A percentile compares a stretch with the other conserved stretches of the same genome.
phyloP scores from a whole-genome alignment of 2,888 invertebrate species.

The Euzetes globulus region DNA sequence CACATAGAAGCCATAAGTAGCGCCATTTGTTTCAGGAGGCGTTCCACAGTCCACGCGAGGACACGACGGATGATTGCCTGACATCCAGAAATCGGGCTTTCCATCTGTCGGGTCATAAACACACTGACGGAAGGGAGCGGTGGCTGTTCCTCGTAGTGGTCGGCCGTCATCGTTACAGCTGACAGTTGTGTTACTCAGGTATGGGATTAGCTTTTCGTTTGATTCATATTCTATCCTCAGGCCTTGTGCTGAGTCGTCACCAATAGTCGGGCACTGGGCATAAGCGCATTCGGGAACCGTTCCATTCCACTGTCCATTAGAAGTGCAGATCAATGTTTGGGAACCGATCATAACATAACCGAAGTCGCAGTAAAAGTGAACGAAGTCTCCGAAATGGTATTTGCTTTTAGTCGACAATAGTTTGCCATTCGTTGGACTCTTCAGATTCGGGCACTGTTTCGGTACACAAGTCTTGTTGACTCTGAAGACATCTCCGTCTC shows the following conservation, averaged over 20 bases:
- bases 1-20: conserved; percentile 77
- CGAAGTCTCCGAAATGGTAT: conserved; percentile 80
- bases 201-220: conserved; percentile 60
- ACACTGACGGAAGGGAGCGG: conserved; percentile 82
- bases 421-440: conserved; percentile 74
- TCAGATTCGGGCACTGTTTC: conserved; percentile 71
- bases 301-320: conserved; percentile 88
- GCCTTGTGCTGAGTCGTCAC: conserved; percentile 80
- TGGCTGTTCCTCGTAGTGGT: conserved; percentile 67
- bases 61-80: conserved; percentile 75
- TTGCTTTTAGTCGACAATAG: conserved; percentile 68
- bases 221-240: conserved; percentile 54
- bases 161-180: conserved; percentile 70
- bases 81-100: conserved; percentile 48
- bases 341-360: conserved; percentile 81
- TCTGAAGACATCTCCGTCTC: conserved; percentile 80
- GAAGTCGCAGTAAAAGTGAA: conserved; percentile 86
- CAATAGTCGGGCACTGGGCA: conserved; percentile 80
- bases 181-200: conserved; percentile 80
- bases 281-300: conserved; percentile 85
- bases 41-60: conserved; percentile 83
- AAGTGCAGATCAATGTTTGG: conserved; percentile 73
- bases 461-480: conserved; percentile 91
- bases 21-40: conserved; percentile 83
- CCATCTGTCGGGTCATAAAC: conserved; percentile 86